phyloP scores from a whole-genome alignment of 1,140 invertebrate species.

The Aphaenogaster rudis region DNA sequence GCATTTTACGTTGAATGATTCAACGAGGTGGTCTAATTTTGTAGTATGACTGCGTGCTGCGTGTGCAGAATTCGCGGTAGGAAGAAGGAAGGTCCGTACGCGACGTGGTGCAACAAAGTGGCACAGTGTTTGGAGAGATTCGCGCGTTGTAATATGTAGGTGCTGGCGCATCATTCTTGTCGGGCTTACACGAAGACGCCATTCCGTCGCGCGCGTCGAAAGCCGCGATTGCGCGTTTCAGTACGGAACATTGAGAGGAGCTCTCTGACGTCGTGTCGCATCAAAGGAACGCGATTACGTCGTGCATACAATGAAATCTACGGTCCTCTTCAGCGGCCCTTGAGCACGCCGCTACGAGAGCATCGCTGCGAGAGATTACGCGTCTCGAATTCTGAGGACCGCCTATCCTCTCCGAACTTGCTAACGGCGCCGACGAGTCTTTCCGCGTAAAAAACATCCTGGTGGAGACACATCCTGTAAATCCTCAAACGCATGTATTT shows the following conservation, averaged over 20 bases:
- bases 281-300: slow-evolving; percentile 52
- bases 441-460: not conserved
- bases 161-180: slow-evolving; percentile 7
- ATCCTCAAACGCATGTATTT: not conserved
- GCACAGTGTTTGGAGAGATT: slow-evolving; percentile 51
- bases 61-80: slow-evolving; percentile 42
- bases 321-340: slow-evolving; percentile 20
- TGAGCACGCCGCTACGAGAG: not conserved
- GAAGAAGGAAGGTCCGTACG: not conserved
- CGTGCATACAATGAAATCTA: slow-evolving; percentile 23
- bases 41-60: slow-evolving; percentile 38
- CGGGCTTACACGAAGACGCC: slow-evolving; percentile 41
- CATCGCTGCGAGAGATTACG: not conserved
- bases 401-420: not conserved
- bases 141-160: slow-evolving; percentile 31
- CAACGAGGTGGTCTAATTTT: slow-evolving; percentile 54
- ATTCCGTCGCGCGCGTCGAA: slow-evolving; percentile 36
- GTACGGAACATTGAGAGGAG: not conserved
- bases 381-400: not conserved
- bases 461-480: not conserved
- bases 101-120: slow-evolving; percentile 33
- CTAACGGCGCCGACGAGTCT: not conserved
- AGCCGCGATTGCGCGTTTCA: slow-evolving; percentile 53
- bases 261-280: slow-evolving; percentile 19
- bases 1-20: slow-evolving; percentile 17